A percentile compares a stretch with the other conserved stretches of the same genome.
Conservation (phyloP, 2,113 vertebrate genomes). For the Chinchilla lanigera region DNA sequence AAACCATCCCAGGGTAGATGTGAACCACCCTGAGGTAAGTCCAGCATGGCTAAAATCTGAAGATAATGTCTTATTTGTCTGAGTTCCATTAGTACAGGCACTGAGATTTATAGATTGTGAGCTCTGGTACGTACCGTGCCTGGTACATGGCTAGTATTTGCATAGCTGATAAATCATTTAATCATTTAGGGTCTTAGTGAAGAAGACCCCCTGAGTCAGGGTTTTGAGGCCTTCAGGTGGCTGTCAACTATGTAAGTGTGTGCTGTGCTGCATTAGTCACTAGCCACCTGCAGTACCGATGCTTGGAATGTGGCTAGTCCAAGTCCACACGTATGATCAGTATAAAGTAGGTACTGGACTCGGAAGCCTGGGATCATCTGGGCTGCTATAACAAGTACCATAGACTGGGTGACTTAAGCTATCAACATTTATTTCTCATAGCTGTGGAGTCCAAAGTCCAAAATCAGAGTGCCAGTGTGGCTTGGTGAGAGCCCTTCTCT, state of each 20-base stretch:
- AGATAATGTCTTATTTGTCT: background rate
- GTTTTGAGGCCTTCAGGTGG: background rate
- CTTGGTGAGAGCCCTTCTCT: background rate
- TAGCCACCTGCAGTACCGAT: background rate
- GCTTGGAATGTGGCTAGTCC: background rate
- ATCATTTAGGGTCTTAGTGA: background rate
- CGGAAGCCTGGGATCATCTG: background rate
- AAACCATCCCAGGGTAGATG: background rate
- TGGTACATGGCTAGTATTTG: background rate
- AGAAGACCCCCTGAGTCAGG: background rate
- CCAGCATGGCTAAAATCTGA: background rate
- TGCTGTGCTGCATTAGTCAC: background rate
- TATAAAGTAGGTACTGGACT: background rate
- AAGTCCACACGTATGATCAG: background rate
- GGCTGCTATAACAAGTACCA: background rate
- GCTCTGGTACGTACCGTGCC: fast-evolving
- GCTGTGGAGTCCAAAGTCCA: background rate
- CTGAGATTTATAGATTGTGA: background rate
- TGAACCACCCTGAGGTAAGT: background rate
- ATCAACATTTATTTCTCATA: background rate
- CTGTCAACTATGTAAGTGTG: background rate
- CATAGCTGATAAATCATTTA: background rate
- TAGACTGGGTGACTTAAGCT: background rate
- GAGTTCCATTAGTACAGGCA: background rate
- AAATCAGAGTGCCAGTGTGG: background rate